These are phyloP conservation scores for Bufo gargarizans DNA, from an alignment of 2,113 vertebrate species.

Conservation along the genomic window DNA sequence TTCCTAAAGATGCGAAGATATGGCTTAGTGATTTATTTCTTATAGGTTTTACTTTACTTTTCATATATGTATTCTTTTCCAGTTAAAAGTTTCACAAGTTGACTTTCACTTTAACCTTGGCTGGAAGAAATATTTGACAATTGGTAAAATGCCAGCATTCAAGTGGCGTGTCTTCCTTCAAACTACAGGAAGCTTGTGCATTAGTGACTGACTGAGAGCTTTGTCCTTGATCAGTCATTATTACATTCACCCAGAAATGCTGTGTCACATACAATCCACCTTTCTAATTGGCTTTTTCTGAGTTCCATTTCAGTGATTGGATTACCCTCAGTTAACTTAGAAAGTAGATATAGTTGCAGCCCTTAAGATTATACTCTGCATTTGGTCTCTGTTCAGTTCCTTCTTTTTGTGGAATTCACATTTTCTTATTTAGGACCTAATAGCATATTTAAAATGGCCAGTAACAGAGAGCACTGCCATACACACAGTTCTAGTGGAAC, in stretches of 20 bases:
- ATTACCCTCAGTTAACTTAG: not conserved
- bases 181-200: not conserved
- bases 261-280: not conserved
- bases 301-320: not conserved
- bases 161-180: slow-evolving; percentile 25
- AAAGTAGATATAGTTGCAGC: not conserved
- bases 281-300: not conserved
- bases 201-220: slow-evolving; percentile 3
- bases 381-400: too few species aligned
- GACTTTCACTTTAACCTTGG: slow-evolving; percentile 42
- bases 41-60: not conserved
- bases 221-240: slow-evolving; percentile 40
- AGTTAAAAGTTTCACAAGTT: not conserved
- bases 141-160: slow-evolving; percentile 41
- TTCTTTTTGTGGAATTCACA: too few species aligned
- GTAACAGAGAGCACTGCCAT: too few species aligned
- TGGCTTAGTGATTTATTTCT: not conserved
- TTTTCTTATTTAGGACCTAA: too few species aligned
- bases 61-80: not conserved
- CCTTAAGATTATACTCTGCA: not conserved
- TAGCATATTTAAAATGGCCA: too few species aligned
- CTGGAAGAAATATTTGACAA: not conserved
- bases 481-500: too few species aligned
- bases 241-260: not conserved
- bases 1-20: not conserved